Evolutionary conservation across 2,888 invertebrate species (phyloP).

Genomic region (Melanostoma mellinum): DNA sequence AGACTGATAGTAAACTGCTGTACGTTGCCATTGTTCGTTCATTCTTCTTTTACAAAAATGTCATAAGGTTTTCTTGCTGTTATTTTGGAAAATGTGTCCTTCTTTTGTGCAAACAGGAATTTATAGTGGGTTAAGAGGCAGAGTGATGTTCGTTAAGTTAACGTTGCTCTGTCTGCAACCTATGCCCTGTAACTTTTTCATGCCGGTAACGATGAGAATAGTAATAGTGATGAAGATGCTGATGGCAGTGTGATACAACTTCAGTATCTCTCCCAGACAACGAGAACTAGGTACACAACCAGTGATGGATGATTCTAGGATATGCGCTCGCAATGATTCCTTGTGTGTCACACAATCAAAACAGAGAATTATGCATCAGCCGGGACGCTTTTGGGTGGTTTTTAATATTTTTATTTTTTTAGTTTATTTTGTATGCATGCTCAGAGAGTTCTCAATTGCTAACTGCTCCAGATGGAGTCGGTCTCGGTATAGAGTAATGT

Average conservation of each 20-base stretch:
- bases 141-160: constrained; percentile 63
- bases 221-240: constrained; percentile 37
- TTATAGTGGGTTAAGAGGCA: constrained; percentile 15
- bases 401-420: neutral
- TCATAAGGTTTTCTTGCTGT: constrained; percentile 25
- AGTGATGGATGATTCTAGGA: constrained; percentile 58
- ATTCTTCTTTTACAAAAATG: constrained; percentile 7
- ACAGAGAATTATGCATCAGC: constrained; percentile 38
- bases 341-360: constrained; percentile 57
- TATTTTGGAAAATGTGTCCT: constrained; percentile 32
- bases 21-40: constrained; percentile 23
- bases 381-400: constrained; percentile 9
- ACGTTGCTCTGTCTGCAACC: constrained; percentile 41
- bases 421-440: constrained; percentile 15
- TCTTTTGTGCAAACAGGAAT: constrained; percentile 8
- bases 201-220: constrained; percentile 54
- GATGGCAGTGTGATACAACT: constrained; percentile 19
- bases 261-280: constrained; percentile 47
- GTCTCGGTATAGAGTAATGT: constrained; percentile 4
- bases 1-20: neutral
- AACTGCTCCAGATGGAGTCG: constrained; percentile 50
- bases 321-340: constrained; percentile 38
- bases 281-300: constrained; percentile 9
- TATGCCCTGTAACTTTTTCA: constrained; percentile 37
- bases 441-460: constrained; percentile 49